phyloP scores from a whole-genome alignment of 2,797 vertebrate genomes.

The Microctenopoma stevenorrisi region DNA sequence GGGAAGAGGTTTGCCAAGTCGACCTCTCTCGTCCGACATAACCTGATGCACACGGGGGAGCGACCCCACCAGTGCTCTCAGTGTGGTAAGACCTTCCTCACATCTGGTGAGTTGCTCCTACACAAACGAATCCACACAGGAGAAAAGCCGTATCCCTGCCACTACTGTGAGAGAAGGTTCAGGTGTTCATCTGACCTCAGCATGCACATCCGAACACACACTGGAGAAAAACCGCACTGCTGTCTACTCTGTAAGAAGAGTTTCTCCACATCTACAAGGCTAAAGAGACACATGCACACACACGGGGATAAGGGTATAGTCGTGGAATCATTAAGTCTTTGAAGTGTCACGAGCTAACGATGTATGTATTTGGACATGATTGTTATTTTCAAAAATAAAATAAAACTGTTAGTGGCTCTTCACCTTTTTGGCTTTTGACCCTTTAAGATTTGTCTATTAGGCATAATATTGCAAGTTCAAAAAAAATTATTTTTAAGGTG shows the following conservation, averaged over 20 bases:
- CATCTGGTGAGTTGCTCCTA: constrained; percentile 72
- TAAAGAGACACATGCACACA: constrained; percentile 69
- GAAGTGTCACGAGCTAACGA: neutral
- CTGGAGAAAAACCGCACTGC: constrained; percentile 67
- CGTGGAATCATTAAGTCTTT: constrained; percentile 29
- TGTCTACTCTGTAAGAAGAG: constrained; percentile 68
- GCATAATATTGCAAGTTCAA: neutral
- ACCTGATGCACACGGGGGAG: constrained; percentile 75
- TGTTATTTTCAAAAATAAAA: neutral
- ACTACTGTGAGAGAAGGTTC: constrained; percentile 71
- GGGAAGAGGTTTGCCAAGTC: constrained; percentile 74
- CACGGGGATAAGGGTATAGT: constrained; percentile 49
- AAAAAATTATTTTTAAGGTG: neutral
- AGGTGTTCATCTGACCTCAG: constrained; percentile 74
- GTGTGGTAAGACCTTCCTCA: constrained; percentile 75
- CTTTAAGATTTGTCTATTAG: neutral
- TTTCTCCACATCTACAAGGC: constrained; percentile 62
- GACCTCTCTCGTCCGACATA: constrained; percentile 68
- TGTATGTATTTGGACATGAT: neutral
- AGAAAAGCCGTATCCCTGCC: constrained; percentile 73
- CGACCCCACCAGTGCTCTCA: constrained; percentile 71
- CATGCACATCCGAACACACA: constrained; percentile 72
- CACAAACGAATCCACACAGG: constrained; percentile 74
- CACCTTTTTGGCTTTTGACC: neutral
- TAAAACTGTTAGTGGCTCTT: neutral